Percentiles rank a stretch among this genome's conserved stretches.
Evolutionary conservation across 2,113 vertebrate genomes (phyloP).

Genomic region (Aspidoscelis tigris): DNA sequence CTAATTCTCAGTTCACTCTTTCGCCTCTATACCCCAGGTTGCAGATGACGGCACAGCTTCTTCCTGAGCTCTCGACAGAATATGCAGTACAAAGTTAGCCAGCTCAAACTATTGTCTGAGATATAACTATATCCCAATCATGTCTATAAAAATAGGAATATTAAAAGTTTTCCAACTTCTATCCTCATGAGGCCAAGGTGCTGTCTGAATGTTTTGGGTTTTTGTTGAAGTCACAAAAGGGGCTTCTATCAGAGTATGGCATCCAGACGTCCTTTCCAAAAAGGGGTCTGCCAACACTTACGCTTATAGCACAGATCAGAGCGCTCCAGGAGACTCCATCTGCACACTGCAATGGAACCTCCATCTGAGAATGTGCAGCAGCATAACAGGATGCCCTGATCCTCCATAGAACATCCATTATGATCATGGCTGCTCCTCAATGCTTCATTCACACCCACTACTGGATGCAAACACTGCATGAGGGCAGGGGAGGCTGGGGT

Average conservation of each 20-base stretch:
- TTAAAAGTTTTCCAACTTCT: constrained; percentile 14
- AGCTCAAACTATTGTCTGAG: background rate
- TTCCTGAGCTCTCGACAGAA: background rate
- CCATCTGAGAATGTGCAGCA: too few species aligned
- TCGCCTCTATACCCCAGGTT: background rate
- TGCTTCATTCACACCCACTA: too few species aligned
- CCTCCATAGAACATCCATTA: too few species aligned
- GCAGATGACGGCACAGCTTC: background rate
- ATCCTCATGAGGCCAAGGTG: constrained; percentile 5
- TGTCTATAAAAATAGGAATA: constrained; percentile 24
- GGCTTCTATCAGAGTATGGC: background rate
- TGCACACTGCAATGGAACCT: too few species aligned
- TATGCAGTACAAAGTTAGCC: background rate
- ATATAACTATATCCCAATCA: background rate
- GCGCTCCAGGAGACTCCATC: too few species aligned
- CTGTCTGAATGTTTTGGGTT: background rate
- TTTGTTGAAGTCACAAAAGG: constrained; percentile 20
- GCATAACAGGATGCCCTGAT: too few species aligned
- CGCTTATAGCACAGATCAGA: too few species aligned
- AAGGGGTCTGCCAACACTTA: background rate
- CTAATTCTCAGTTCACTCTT: background rate
- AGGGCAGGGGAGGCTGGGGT: too few species aligned
- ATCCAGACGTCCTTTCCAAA: background rate
- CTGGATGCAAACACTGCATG: too few species aligned
- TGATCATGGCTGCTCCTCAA: too few species aligned